A percentile compares a stretch with the other conserved stretches of the same genome.
Conservation (phyloP, 2,113 vertebrate genomes). For the Delphinapterus leucas region DNA sequence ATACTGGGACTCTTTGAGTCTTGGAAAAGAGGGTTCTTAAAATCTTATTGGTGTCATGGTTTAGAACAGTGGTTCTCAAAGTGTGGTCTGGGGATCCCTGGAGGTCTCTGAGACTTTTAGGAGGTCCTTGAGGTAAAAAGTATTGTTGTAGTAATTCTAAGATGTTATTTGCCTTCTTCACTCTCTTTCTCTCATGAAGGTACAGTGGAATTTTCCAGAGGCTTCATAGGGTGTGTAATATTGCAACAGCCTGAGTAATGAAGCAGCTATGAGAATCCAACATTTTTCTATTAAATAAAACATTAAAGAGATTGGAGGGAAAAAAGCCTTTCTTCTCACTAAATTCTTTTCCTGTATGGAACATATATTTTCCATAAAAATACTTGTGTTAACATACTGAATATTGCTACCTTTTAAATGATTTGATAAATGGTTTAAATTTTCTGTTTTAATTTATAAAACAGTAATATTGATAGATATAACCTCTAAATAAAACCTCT, state of each 20-base stretch:
- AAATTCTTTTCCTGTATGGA: neutral
- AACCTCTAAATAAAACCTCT: neutral
- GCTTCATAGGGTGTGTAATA: neutral
- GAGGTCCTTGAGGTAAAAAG: neutral
- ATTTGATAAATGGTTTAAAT: neutral
- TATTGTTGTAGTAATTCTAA: neutral
- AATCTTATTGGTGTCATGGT: neutral
- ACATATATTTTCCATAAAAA: neutral
- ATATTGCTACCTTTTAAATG: neutral
- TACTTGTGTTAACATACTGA: neutral
- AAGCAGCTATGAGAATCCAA: neutral
- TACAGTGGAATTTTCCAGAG: neutral
- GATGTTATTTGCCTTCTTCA: neutral
- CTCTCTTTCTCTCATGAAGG: neutral
- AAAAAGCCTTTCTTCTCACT: neutral
- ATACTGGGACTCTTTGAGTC: neutral
- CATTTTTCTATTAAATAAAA: neutral
- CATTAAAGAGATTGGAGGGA: neutral
- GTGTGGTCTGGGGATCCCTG: neutral
- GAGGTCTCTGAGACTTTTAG: neutral
- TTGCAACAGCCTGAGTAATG: neutral
- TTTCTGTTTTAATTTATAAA: constrained; percentile 5
- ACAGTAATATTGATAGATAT: neutral
- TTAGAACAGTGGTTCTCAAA: neutral
- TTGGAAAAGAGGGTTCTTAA: neutral